These are phyloP conservation scores for Calameuta filiformis DNA, from an alignment of 2,888 invertebrate species.

Conservation along the genomic window DNA sequence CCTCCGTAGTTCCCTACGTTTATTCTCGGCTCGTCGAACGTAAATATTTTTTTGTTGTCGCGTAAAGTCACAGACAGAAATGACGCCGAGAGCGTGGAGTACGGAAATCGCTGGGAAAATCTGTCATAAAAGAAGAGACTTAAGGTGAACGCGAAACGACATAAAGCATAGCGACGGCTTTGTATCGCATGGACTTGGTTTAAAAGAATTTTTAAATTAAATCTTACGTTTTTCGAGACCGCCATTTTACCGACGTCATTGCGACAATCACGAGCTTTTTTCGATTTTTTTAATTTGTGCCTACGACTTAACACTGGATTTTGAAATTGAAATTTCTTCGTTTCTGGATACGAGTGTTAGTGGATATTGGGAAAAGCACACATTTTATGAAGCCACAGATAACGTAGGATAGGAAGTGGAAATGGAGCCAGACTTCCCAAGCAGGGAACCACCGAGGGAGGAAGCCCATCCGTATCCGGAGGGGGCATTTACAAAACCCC, in stretches of 20 bases:
- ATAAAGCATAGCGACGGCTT: neutral
- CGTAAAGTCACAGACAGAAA: neutral
- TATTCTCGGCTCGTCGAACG: neutral
- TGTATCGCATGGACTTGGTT: too few relatives aligned
- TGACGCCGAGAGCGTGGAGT: neutral
- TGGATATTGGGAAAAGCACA: neutral
- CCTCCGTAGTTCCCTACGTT: neutral
- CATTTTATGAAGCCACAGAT: constrained; percentile 15
- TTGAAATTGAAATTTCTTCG: neutral
- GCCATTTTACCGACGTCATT: too few relatives aligned
- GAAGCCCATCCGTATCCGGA: constrained; percentile 38
- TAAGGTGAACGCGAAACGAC: neutral
- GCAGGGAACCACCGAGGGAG: constrained; percentile 29
- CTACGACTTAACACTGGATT: neutral
- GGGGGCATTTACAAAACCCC: constrained; percentile 42
- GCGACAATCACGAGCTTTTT: too few relatives aligned
- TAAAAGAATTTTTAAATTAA: too few relatives aligned
- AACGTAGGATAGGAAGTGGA: constrained; percentile 25
- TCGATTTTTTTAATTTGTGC: too few relatives aligned
- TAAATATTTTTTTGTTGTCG: neutral
- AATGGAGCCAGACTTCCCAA: constrained; percentile 28
- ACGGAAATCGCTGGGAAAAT: neutral
- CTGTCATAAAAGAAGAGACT: neutral
- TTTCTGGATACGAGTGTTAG: neutral
- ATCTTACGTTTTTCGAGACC: too few relatives aligned